A percentile compares a stretch with the other conserved stretches of the same genome.
Evolutionary conservation across 2,888 invertebrate genomes (phyloP).

Genomic region (Catocala nupta): DNA sequence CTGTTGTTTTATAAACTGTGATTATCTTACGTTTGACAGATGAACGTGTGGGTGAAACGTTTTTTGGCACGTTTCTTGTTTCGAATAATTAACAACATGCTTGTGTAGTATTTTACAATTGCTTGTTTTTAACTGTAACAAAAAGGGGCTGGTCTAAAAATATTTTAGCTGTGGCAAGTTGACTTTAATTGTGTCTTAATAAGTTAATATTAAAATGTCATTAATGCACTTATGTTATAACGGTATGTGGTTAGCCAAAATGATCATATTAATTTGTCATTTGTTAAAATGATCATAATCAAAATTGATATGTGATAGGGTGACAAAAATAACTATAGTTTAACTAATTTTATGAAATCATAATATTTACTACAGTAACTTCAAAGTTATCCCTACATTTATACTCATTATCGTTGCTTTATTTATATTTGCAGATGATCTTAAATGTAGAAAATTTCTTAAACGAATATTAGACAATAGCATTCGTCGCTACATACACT

Average conservation of each 20-base stretch:
- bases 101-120: conserved; percentile 22
- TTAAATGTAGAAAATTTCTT: not conserved
- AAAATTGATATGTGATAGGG: too few species aligned
- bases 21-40: conserved; percentile 35
- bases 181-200: not conserved
- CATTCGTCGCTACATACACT: not conserved
- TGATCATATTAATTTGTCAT: not conserved
- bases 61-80: conserved; percentile 38
- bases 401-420: not conserved
- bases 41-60: conserved; percentile 36
- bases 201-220: conserved; percentile 6
- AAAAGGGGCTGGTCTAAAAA: not conserved
- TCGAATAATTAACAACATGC: conserved; percentile 33
- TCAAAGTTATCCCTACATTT: too few species aligned
- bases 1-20: conserved; percentile 24
- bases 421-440: not conserved
- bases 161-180: not conserved
- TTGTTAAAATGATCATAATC: too few species aligned
- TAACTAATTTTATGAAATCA: too few species aligned
- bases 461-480: not conserved
- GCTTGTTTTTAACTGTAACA: conserved; percentile 16
- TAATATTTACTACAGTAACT: too few species aligned
- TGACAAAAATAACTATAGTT: too few species aligned
- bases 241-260: not conserved
- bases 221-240: conserved; percentile 3